phyloP scores from a whole-genome alignment of 2,888 invertebrate species.

The Aphodius granarius region DNA sequence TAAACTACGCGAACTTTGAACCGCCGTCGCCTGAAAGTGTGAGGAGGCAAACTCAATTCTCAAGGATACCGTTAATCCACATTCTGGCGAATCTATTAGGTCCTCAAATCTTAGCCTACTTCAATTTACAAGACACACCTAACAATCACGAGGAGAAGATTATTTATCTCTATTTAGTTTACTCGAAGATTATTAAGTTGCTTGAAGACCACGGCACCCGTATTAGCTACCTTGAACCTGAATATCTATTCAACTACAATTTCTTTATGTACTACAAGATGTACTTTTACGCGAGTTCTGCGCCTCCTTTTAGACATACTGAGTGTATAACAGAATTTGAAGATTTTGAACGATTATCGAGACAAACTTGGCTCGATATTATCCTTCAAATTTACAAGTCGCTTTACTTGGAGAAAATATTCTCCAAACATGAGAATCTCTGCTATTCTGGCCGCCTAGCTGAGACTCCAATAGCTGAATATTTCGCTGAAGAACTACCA shows the following conservation, averaged over 20 bases:
- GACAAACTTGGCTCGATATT: background rate
- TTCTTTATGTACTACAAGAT: background rate
- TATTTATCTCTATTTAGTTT: background rate
- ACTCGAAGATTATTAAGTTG: background rate
- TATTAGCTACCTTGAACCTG: background rate
- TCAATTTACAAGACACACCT: background rate
- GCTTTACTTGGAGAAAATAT: background rate
- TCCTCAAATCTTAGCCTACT: background rate
- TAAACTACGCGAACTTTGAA: background rate
- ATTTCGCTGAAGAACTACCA: background rate
- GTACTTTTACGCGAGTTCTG: background rate
- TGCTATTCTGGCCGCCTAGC: background rate
- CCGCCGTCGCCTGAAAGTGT: background rate
- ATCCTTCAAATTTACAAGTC: background rate
- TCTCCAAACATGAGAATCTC: background rate
- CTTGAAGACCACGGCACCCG: background rate
- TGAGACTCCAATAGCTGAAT: background rate
- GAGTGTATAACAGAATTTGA: background rate
- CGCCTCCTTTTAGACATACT: background rate
- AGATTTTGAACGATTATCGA: background rate
- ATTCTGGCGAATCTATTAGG: background rate
- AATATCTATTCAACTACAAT: slow-evolving; percentile 2
- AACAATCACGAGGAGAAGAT: background rate
- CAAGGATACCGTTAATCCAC: background rate
- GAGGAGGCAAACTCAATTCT: background rate